These are phyloP conservation scores for Pandion haliaetus DNA, from an alignment of 2,113 vertebrate genomes.

Conservation along the genomic window DNA sequence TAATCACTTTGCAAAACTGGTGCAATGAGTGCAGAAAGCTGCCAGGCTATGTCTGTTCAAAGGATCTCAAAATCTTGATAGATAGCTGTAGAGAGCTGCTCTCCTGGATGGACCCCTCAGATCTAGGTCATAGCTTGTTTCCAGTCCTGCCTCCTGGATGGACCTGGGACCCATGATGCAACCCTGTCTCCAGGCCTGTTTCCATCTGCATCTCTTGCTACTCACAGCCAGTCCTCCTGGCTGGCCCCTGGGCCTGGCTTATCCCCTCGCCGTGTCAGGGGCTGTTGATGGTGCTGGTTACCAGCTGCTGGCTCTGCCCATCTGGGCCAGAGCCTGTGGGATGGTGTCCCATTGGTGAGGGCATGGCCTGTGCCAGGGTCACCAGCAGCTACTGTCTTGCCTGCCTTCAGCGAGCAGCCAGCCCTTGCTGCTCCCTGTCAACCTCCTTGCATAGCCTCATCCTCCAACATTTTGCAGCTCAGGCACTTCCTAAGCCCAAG, in stretches of 20 bases:
- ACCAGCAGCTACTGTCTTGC: background rate
- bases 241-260: background rate
- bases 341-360: rapidly evolving
- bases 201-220: background rate
- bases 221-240: background rate
- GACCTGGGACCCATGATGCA: too few species aligned
- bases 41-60: too few species aligned
- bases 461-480: background rate
- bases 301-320: background rate
- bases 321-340: background rate
- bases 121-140: too few species aligned
- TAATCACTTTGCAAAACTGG: too few species aligned
- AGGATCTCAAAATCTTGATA: too few species aligned
- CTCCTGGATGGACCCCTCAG: too few species aligned
- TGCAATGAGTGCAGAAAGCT: too few species aligned
- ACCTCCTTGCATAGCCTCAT: background rate
- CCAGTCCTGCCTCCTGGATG: too few species aligned
- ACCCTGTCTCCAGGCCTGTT: background rate
- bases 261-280: background rate
- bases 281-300: background rate
- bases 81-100: too few species aligned
- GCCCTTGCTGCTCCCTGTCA: background rate
- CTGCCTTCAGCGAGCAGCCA: background rate
- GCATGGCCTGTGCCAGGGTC: background rate
- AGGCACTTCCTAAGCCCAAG: background rate